Percentiles rank a stretch among this genome's conserved stretches.
These are phyloP conservation scores for Drosophila equinoxialis DNA, from an alignment of 1,140 invertebrate species.

Conservation along the genomic window DNA sequence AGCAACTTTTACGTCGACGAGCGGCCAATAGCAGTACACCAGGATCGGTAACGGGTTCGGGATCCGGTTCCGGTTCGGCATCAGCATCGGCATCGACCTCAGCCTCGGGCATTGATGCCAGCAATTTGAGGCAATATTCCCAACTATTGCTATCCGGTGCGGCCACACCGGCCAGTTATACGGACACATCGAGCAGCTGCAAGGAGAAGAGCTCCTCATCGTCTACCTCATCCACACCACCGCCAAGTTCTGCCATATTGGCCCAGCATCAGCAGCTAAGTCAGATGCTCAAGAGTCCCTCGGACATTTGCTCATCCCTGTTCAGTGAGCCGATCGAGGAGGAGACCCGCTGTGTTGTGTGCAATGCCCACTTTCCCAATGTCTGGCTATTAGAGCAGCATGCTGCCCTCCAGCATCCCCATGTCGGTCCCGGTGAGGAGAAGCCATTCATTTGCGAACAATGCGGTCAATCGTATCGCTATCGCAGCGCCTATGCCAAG, in stretches of 20 bases:
- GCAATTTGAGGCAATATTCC: conserved; percentile 66
- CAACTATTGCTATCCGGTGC: conserved; percentile 65
- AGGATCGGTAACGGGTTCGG: conserved; percentile 10
- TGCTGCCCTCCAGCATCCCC: conserved; percentile 89
- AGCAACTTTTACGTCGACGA: conserved; percentile 71
- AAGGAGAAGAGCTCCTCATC: conserved; percentile 83
- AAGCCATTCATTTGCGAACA: conserved; percentile 96
- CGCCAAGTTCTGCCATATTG: conserved; percentile 60
- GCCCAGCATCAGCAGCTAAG: conserved; percentile 72
- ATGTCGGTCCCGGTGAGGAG: conserved; percentile 87
- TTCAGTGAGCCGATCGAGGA: conserved; percentile 82
- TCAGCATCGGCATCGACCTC: conserved; percentile 3
- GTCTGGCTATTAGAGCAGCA: conserved; percentile 92
- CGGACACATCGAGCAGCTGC: conserved; percentile 65
- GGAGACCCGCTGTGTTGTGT: conserved; percentile 87
- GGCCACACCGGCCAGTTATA: conserved; percentile 52
- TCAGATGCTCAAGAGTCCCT: conserved; percentile 78
- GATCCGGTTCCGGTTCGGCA: background rate
- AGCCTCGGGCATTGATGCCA: conserved; percentile 47
- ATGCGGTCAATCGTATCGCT: conserved; percentile 94
- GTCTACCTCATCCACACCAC: conserved; percentile 81
- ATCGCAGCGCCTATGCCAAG: conserved; percentile 93
- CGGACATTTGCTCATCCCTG: conserved; percentile 78
- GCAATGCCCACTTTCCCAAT: conserved; percentile 91
- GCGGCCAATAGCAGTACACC: conserved; percentile 31